Conservation (phyloP, 2,797 vertebrate genomes). For the Gila robusta region DNA sequence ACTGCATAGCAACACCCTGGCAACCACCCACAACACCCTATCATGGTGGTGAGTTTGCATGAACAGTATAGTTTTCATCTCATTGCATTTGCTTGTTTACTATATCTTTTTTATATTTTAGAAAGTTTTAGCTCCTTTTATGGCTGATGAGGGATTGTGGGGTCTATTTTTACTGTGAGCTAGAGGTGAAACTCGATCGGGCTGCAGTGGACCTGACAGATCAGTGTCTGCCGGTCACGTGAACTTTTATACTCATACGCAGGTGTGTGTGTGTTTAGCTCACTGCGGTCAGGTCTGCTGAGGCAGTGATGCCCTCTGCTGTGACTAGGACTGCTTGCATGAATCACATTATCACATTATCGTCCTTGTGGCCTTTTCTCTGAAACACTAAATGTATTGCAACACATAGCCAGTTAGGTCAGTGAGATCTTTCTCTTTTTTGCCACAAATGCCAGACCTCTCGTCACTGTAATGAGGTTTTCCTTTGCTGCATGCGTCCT, state of each 20-base stretch:
- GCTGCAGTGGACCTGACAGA: constrained; percentile 4
- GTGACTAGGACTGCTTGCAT: neutral
- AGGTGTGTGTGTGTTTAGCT: constrained; percentile 34
- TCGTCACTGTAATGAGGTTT: neutral
- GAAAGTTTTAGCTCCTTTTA: constrained; percentile 43
- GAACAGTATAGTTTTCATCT: neutral
- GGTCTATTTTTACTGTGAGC: constrained; percentile 56
- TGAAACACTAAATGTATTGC: constrained; percentile 1
- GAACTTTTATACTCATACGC: constrained; percentile 40
- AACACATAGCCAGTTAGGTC: neutral
- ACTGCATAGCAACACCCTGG: neutral
- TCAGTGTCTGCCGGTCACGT: constrained; percentile 17
- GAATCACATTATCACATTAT: neutral
- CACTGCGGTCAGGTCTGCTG: constrained; percentile 5
- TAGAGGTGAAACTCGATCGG: constrained; percentile 48
- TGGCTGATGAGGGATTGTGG: constrained; percentile 36
- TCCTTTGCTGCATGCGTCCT: neutral
- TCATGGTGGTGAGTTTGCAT: neutral
- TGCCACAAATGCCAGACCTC: neutral
- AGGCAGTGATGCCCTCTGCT: neutral
- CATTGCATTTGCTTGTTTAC: neutral
- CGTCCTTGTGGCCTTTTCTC: neutral
- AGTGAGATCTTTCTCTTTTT: neutral
- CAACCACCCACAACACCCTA: neutral
- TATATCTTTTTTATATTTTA: constrained; percentile 7